These are phyloP conservation scores for Amniataba percoides DNA, from an alignment of 2,797 vertebrate species.

Conservation along the genomic window DNA sequence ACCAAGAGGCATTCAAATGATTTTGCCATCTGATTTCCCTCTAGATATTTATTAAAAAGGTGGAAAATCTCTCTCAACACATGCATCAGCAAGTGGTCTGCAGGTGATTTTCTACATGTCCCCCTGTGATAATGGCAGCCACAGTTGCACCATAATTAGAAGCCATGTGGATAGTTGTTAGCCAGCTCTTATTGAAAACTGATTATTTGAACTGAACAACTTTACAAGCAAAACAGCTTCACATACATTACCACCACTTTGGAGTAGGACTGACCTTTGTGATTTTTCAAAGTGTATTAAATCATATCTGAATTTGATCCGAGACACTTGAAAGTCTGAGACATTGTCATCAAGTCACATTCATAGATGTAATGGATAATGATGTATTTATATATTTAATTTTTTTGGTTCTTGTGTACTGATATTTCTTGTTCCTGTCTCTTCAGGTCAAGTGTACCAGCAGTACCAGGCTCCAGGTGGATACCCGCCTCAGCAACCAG, in stretches of 20 bases:
- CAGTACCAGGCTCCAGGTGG: slow-evolving; percentile 96
- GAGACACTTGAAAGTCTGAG: not conserved
- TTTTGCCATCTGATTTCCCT: not conserved
- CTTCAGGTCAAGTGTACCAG: slow-evolving; percentile 95
- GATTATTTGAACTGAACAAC: no score
- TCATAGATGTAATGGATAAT: not conserved
- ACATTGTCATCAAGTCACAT: no score
- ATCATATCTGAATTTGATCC: not conserved
- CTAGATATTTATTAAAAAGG: not conserved
- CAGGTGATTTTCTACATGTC: not conserved
- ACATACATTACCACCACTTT: not conserved
- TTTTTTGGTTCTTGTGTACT: not conserved
- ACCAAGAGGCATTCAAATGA: not conserved
- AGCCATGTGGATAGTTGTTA: not conserved
- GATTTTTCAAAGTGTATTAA: not conserved
- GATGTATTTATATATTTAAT: not conserved
- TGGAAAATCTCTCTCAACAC: slow-evolving; percentile 4
- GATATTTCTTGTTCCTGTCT: slow-evolving; percentile 20
- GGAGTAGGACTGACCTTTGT: not conserved
- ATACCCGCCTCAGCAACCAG: slow-evolving; percentile 93
- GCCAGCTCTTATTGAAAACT: no score
- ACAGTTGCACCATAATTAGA: not conserved
- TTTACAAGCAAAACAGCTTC: not conserved
- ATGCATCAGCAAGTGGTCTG: not conserved
- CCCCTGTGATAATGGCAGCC: not conserved